These are phyloP conservation scores for Chaetodon trifasciatus DNA, from an alignment of 2,797 vertebrate genomes.

Conservation along the genomic window DNA sequence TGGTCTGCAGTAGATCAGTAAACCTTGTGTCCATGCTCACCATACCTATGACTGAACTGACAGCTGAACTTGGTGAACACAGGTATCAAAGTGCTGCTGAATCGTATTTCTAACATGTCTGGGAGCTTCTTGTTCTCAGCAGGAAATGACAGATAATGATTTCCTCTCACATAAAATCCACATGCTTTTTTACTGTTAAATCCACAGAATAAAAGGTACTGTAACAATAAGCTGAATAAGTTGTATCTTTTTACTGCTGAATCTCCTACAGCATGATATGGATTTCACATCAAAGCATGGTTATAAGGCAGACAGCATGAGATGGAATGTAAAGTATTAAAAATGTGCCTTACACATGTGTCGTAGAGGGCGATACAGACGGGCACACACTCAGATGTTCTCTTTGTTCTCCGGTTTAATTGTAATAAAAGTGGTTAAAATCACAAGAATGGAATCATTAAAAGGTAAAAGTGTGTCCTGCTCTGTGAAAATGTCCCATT, in stretches of 20 bases:
- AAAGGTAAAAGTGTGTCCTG: constrained; percentile 56
- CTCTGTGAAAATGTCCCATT: constrained; percentile 71
- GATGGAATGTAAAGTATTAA: constrained; percentile 35
- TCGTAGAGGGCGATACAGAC: not conserved
- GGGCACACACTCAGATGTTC: not conserved
- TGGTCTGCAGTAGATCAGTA: too few relatives aligned
- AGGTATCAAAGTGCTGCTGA: not conserved
- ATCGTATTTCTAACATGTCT: not conserved
- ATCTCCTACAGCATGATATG: constrained; percentile 52
- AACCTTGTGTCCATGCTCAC: too few relatives aligned
- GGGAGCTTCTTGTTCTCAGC: not conserved
- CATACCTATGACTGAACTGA: too few relatives aligned
- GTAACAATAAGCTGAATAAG: constrained; percentile 30
- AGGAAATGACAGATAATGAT: constrained; percentile 24
- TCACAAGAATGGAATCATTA: constrained; percentile 49
- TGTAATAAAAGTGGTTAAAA: constrained; percentile 48
- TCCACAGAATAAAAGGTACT: not conserved
- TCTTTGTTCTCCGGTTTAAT: constrained; percentile 36
- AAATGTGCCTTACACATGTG: constrained; percentile 13
- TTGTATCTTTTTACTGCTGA: constrained; percentile 48
- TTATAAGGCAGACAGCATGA: constrained; percentile 24
- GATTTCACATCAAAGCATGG: constrained; percentile 68
- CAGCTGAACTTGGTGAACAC: too few relatives aligned
- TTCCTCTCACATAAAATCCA: constrained; percentile 28
- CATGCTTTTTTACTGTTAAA: constrained; percentile 12